A percentile compares a stretch with the other conserved stretches of the same genome.
Conservation (phyloP, 2,797 vertebrate species). For the Danio jaintianensis region DNA sequence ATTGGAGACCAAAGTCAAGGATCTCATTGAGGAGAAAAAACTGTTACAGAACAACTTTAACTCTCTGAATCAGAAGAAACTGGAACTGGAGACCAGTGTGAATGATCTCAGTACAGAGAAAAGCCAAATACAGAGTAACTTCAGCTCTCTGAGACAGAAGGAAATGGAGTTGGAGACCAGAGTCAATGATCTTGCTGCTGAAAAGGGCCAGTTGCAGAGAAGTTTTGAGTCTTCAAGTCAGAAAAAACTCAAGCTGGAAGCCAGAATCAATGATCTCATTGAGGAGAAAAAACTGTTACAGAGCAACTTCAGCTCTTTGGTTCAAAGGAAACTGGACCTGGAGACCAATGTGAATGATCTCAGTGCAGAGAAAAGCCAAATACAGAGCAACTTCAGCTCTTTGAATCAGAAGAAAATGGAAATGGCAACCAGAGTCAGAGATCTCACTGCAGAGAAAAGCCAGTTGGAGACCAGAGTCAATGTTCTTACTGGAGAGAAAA, state of each 20-base stretch:
- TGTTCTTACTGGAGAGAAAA: neutral
- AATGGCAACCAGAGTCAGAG: neutral
- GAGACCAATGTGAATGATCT: neutral
- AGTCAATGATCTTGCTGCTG: neutral
- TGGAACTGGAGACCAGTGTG: neutral
- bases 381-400: neutral
- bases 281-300: neutral
- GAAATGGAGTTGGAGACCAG: neutral
- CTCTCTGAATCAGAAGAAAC: neutral
- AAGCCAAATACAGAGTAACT: neutral
- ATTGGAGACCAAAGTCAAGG: neutral
- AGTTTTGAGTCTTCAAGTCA: neutral
- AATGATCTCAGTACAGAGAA: neutral
- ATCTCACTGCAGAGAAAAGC: neutral
- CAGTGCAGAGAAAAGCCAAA: neutral
- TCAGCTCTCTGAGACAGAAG: neutral
- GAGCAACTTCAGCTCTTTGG: neutral
- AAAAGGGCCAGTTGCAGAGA: neutral
- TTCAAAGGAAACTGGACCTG: neutral
- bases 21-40: neutral
- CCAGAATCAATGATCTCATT: neutral
- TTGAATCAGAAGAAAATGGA: neutral
- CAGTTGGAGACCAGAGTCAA: neutral
- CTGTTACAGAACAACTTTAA: neutral
- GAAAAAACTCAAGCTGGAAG: neutral